Conservation (phyloP, 2,797 vertebrate species). For the Triplophysa yarkandensis region DNA sequence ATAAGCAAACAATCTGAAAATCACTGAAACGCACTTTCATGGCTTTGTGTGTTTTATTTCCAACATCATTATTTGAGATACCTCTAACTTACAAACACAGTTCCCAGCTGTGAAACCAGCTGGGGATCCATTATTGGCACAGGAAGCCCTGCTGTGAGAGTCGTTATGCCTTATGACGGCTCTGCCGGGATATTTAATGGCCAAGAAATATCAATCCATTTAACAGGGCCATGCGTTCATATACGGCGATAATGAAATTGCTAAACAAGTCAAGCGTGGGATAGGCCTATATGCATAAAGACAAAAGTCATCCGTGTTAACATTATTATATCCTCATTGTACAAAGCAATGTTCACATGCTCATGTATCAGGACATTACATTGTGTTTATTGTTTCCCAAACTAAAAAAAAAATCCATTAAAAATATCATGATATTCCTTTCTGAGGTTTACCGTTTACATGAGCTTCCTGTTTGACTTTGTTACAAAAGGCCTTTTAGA, state of each 20-base stretch:
- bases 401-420: neutral
- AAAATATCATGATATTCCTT: neutral
- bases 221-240: neutral
- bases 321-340: neutral
- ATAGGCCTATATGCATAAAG: neutral
- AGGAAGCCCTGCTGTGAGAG: slow-evolving; percentile 16
- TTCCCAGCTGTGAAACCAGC: slow-evolving; percentile 36
- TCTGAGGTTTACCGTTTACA: neutral
- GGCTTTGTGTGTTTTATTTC: slow-evolving; percentile 20
- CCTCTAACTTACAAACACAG: slow-evolving; percentile 26
- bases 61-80: slow-evolving; percentile 37
- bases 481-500: neutral
- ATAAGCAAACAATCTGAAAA: too few species aligned
- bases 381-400: neutral
- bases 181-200: slow-evolving; percentile 10
- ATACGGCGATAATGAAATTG: neutral
- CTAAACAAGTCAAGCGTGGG: slow-evolving; percentile 2
- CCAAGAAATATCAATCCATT: slow-evolving; percentile 17
- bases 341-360: too few species aligned
- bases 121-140: slow-evolving; percentile 1
- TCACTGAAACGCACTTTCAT: too few species aligned
- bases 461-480: neutral
- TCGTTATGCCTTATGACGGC: slow-evolving; percentile 17
- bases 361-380: too few species aligned
- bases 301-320: neutral